Percentiles rank a stretch among this genome's conserved stretches.
Evolutionary conservation across 2,888 invertebrate genomes (phyloP).

Genomic region (Onthophagus sagittarius): DNA sequence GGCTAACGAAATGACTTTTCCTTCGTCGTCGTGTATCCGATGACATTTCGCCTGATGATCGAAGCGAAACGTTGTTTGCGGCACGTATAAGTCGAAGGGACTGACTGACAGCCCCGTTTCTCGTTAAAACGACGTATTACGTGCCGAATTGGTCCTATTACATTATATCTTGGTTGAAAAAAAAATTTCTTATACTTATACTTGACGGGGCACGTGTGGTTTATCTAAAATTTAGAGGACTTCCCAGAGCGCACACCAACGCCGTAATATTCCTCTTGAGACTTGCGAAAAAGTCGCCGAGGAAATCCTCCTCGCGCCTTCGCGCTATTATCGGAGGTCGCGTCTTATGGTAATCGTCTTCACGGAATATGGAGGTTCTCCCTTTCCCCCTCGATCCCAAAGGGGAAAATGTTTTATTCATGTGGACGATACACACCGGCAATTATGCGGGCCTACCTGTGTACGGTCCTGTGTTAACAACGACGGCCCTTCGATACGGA

Average conservation of each 20-base stretch:
- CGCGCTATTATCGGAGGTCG: conserved; percentile 8
- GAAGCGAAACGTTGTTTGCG: not conserved
- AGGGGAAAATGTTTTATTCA: conserved; percentile 4
- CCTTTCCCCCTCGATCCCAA: not conserved
- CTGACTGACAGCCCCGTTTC: not conserved
- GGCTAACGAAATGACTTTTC: not conserved
- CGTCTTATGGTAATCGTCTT: conserved; percentile 6
- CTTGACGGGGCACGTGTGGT: not conserved
- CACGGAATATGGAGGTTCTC: conserved; percentile 3
- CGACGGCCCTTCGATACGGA: not conserved
- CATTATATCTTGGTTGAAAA: not conserved
- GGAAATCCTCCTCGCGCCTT: conserved; percentile 4
- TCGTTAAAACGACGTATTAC: not conserved
- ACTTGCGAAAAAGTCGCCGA: not conserved
- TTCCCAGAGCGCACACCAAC: not conserved
- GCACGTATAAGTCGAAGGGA: not conserved
- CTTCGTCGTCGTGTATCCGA: not conserved
- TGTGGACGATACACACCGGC: not conserved
- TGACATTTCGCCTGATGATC: not conserved
- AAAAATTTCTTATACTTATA: not conserved
- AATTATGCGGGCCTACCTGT: conserved; percentile 1
- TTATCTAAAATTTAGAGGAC: conserved; percentile 9
- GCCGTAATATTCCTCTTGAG: not conserved
- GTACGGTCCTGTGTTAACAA: not conserved
- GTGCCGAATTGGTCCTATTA: not conserved